Conservation (phyloP, 2,888 invertebrate species). For the Macroteleia sp. region DNA sequence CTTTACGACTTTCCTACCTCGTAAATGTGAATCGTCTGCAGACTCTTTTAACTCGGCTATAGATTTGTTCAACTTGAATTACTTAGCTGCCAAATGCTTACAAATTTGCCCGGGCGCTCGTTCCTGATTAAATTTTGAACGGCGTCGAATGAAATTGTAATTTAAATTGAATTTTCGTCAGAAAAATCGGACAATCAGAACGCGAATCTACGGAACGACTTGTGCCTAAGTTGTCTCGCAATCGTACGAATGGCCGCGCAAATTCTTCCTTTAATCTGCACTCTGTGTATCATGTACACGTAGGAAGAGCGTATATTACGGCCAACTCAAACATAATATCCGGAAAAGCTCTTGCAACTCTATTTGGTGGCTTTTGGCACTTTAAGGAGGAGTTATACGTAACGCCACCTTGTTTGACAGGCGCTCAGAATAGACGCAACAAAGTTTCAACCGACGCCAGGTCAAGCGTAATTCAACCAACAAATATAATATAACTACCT, state of each 20-base stretch:
- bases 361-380: constrained; percentile 70
- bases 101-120: constrained; percentile 19
- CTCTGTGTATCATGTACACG: constrained; percentile 45
- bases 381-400: constrained; percentile 66
- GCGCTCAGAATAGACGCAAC: constrained; percentile 77
- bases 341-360: constrained; percentile 80
- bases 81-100: constrained; percentile 43
- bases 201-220: no score
- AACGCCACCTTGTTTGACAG: constrained; percentile 77
- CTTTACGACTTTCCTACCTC: constrained; percentile 37
- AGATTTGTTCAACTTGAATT: constrained; percentile 40
- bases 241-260: constrained; percentile 20
- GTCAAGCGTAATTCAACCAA: constrained; percentile 57
- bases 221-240: no score
- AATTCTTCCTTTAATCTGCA: constrained; percentile 40
- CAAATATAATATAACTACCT: constrained; percentile 47
- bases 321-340: constrained; percentile 83
- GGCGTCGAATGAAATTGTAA: constrained; percentile 20
- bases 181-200: constrained; percentile 5
- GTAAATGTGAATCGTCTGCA: constrained; percentile 37
- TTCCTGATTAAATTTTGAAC: constrained; percentile 32
- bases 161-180: constrained; percentile 18
- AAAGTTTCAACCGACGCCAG: constrained; percentile 71
- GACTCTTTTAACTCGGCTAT: constrained; percentile 35
- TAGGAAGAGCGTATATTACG: constrained; percentile 75